phyloP scores from a whole-genome alignment of 2,888 invertebrate species.

The Dynastes hyllus region DNA sequence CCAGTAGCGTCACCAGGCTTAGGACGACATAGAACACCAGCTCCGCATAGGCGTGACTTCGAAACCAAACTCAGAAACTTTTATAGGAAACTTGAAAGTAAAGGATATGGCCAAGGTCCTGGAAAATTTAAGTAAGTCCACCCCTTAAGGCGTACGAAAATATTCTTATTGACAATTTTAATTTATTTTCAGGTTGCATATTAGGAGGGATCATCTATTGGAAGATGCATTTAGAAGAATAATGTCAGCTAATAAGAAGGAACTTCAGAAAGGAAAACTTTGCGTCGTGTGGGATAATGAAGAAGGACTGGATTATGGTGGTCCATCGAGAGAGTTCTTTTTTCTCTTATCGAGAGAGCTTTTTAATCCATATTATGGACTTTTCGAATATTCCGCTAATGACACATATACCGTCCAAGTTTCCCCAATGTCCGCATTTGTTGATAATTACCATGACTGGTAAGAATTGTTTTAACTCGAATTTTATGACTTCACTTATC shows the following conservation, averaged over 20 bases:
- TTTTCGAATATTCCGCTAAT: constrained; percentile 98
- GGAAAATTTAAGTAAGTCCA: constrained; percentile 92
- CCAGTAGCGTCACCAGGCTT: constrained; percentile 89
- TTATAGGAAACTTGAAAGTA: constrained; percentile 95
- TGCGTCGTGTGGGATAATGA: constrained; percentile 96
- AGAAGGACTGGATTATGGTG: constrained; percentile 98
- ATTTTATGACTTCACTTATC: not conserved
- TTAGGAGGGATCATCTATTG: constrained; percentile 92
- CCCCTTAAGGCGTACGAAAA: not conserved
- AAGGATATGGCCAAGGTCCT: constrained; percentile 97
- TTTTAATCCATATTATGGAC: constrained; percentile 98
- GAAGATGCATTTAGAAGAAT: constrained; percentile 98
- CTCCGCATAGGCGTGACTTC: constrained; percentile 94
- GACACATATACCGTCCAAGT: constrained; percentile 98
- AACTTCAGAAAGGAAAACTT: constrained; percentile 94
- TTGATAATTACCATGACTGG: constrained; percentile 98
- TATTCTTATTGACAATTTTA: constrained; percentile 11
- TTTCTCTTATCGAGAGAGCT: constrained; percentile 96
- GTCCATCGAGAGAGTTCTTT: constrained; percentile 98
- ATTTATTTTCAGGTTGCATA: constrained; percentile 81
- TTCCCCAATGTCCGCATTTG: constrained; percentile 96
- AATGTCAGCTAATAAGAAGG: constrained; percentile 96
- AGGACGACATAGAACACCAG: constrained; percentile 86
- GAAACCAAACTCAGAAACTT: constrained; percentile 96
- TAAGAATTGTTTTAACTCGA: constrained; percentile 68